Base-by-base conservation (phyloP, 2,888 invertebrate genomes). In the Agrotis puta region DNA sequence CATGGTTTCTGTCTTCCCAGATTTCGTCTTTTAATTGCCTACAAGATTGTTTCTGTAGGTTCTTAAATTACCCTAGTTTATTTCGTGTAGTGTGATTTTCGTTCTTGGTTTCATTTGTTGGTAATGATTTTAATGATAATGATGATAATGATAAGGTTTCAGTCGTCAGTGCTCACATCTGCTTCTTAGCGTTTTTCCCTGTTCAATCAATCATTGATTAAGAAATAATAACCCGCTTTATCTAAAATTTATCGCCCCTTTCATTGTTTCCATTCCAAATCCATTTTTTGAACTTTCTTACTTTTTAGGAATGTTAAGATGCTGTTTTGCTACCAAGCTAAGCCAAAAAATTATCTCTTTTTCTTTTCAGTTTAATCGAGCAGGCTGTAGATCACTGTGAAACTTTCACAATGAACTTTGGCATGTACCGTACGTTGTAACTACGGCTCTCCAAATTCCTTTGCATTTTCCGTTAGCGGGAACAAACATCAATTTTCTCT, bases 1-100 rank as follows among this genome's bases (percentile, higher is more conserved):
- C 27, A 51, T 64, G 43, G 64, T 27, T 39, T 47, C 45, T 51
- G 39, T 45, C 47, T 73, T 47, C 64, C 4, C 39, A 39, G 39
- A 53, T 59, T 45, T 45, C 45, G 14, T 48, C 14, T 58, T 33
- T 48, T 53, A 64, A 33, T 56, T 43, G n/a, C 20, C 33, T 33
- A 48, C 18, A 58, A 64, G 51, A 59, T 33, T 53, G 20, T 45
- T 57, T 50, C 24, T 45, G 39, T 33, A 54, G 18, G 13, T 20
- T 65, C 24, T 48, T 54, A 24, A 45, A 57, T 57, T 75, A 39
- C 39, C 9, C 39, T 39, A 39, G 39, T 39, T 39, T 39, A 39
- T 39, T 39, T 9, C 9, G 9, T 39, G 9, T 39, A 2, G 1
- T 33, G 33, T 33, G 67, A 24, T 13, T 48, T 48, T 20, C 18